Evolutionary conservation across 2,113 vertebrate genomes (phyloP), one percentile per base, ranked within the genome.

Genomic region (Grallaria varia): DNA sequence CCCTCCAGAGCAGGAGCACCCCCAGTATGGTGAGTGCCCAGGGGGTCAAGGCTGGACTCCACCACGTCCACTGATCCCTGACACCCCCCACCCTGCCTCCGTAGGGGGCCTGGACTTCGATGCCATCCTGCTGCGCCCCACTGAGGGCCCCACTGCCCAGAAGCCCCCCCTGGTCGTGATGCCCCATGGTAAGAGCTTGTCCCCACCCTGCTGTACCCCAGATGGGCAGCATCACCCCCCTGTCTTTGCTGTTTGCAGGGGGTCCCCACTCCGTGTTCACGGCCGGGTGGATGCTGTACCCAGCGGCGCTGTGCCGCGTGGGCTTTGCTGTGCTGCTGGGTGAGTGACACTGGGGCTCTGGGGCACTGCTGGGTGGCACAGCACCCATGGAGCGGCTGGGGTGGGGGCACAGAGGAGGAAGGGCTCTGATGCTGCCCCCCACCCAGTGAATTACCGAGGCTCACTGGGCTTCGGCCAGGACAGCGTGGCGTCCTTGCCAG

Each of bases 401-500:
- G 10, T 4, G 0, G 13, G 37, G 50, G 22, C 35, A 49, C 3
- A 0, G 35, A 49, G 50, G 6, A 67, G 33, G 28, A 80, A 66
- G 21, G 31, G n/a, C 13, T 66, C 47, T 95, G 84, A 95, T 0
- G 0, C 42, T 62, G 69, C 27, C 24, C 27, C 19, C 33, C 10
- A 24, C 0, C 0, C 90, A 99, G 99, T 99, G 94, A 99, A 99
- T 95, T 99, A 99, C 93, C 98, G 99, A 0, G 99, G 99, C 42
- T 99, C 99, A 0, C 90, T 98, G 44, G 99, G 99, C 68, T 99
- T 98, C 10, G 99, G 99, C 67, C 99, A 99, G 97, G 98, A 99
- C 97, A 99, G 56, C 9, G 97, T 99, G 92, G 89, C 96, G 64
- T 99, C 99, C 13, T 97, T 99, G 80, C 98, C 97, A 5, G 99